Base-by-base conservation (phyloP, 2,113 vertebrate species). In the Oryzias curvinotus region DNA sequence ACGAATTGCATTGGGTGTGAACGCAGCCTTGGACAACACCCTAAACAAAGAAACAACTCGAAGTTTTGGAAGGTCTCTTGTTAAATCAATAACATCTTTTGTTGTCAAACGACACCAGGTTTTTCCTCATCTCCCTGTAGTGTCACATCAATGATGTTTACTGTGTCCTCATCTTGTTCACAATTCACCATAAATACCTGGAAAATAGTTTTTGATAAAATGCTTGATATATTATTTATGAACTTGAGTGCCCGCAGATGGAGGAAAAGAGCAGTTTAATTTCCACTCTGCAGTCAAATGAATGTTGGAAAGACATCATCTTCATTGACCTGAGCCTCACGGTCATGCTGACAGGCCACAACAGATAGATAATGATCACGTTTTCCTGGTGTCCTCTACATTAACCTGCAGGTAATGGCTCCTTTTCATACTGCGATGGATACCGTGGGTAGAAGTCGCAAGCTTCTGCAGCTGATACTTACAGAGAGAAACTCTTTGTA, bases 381-480 rank as follows among this genome's bases (percentile, higher is more conserved):
- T 78, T 81, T 36, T 67, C 69, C 74, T 72, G 57, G 17, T 75
- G 65, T 73, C 49, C 62, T 71, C 71, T 30, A 59, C 63, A 74
- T 83, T 84, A 86, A 78, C 82, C 63, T 59, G 69, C 65, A 73
- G 52, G 47, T 61, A 78, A 77, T 77, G 68, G 47, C 67, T 55
- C 58, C 44, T 63, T 52, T 71, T 60, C 57, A 53, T 52, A 77
- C 87, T 80, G 80, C 64, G 62, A 58, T 42, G 44, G 67, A 57
- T 44, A 57, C 23, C 61, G 54, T 45, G 52, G 67, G 57, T 46
- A 57, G n/a, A n/a, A 65, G 53, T 53, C 72, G 56, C 61, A 62
- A 77, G 69, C 42, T 19, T 44, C 50, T 49, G 21, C 58, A 74
- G 68, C 79, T 75, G 56, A 70, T 67, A 62, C 76, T 73, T 65